Base-by-base conservation (phyloP, 2,113 vertebrate genomes). In the Dissostichus mawsoni region DNA sequence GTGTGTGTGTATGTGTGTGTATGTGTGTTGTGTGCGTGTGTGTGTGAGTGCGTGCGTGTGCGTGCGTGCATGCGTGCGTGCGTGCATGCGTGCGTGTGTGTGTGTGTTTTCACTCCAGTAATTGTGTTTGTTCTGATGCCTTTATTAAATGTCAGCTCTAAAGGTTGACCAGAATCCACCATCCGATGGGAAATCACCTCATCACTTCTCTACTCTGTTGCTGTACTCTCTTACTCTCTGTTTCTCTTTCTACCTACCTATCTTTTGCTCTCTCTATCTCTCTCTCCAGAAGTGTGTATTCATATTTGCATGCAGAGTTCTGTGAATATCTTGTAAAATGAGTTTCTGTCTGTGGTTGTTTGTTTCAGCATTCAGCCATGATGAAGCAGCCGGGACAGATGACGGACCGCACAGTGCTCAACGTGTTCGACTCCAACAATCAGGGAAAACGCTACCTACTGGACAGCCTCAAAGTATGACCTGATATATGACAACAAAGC, bases 381-480 rank as follows among this genome's bases (percentile, higher is more conserved):
- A 48, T 93, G 10, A 93, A 82, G 82, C 96, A 94, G 73, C 98
- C 96, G 0, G 98, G 98, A 68, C 90, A 95, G 68, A 81, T 95
- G 86, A 95, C 96, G 36, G 81, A 92, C 65, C 92, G 87, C 71
- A 95, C 95, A 0, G 92, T 99, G 65, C 96, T 98, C 76, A 98
- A 98, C 6, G 90, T 97, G 33, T 89, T 96, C 69, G 89, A 92
- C 69, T 94, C 93, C 13, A 20, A 56, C 6, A 93, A 78, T 63
- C 93, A 90, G 44, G 94, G 78, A 75, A 50, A 82, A 25, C 92
- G 89, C 64, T 97, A 93, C 88, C 81, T 99, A 5, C 81, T 97
- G 91, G 98, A 99, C 84, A 95, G 86, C 83, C 93, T 92, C 52
- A 96, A 96, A 90, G 98, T 97, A 74, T 70, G 93, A 83, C 68